Percentiles rank a stretch among this genome's conserved stretches.
These are phyloP conservation scores for Donacobius atricapilla DNA, from an alignment of 2,113 vertebrate species.

Conservation along the genomic window DNA sequence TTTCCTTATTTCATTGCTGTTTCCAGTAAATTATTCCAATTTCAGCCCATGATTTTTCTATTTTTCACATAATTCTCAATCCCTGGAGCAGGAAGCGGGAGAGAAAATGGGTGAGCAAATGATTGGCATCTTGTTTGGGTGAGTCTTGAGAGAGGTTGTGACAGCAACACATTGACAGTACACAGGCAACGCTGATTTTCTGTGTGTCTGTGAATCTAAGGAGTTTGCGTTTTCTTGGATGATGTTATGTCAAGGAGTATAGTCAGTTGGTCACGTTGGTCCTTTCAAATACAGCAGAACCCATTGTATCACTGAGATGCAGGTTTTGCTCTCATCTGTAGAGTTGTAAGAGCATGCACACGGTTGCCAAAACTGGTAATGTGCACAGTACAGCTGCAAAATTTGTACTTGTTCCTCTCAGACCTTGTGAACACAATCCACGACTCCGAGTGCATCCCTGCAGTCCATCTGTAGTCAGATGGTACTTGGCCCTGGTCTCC, in stretches of 20 bases:
- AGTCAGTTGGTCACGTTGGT: not conserved
- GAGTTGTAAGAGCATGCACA: too few relatives aligned
- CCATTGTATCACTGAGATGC: not conserved
- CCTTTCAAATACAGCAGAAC: not conserved
- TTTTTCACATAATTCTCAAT: not conserved
- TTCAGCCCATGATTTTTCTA: not conserved
- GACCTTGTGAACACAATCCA: not conserved
- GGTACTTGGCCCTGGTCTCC: not conserved
- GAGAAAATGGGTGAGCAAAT: not conserved
- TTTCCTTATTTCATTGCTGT: not conserved
- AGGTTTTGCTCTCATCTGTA: not conserved
- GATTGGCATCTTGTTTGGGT: not conserved
- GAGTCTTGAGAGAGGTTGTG: rapidly evolving
- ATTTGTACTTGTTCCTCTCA: not conserved
- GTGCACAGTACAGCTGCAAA: not conserved
- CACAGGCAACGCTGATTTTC: not conserved
- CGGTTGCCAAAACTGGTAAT: not conserved
- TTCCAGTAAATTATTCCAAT: not conserved
- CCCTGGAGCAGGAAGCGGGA: not conserved
- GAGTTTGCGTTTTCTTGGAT: not conserved
- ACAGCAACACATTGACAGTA: not conserved
- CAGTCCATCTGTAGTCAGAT: not conserved
- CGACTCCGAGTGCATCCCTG: rapidly evolving
- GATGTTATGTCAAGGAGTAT: not conserved
- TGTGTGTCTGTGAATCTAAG: not conserved